phyloP scores from a whole-genome alignment of 1,140 invertebrate genomes.

The Cydia strobilella region DNA sequence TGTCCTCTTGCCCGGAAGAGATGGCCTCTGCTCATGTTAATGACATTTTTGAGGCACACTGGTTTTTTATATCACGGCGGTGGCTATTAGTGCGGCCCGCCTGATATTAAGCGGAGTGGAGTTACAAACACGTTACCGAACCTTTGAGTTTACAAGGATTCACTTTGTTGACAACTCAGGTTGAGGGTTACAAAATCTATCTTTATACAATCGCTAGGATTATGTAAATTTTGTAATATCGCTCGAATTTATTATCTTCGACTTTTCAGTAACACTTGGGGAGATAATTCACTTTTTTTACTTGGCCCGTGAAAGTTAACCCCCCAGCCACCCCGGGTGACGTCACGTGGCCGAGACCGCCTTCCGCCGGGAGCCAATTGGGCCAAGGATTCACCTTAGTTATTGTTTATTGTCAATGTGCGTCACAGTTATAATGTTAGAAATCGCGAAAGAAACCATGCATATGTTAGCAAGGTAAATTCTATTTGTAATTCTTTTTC shows the following conservation, averaged over 20 bases:
- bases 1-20: no score
- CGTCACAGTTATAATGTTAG: constrained; percentile 37
- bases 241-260: constrained; percentile 1
- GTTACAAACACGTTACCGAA: no score
- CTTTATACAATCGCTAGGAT: background rate
- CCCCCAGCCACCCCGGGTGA: constrained; percentile 6
- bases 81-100: no score
- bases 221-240: constrained; percentile 15
- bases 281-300: constrained; percentile 8
- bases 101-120: no score
- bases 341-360: constrained; percentile 2
- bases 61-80: no score
- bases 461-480: background rate
- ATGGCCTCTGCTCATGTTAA: no score
- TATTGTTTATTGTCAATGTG: constrained; percentile 45
- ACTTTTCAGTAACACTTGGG: constrained; percentile 10
- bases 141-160: no score
- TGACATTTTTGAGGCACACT: no score
- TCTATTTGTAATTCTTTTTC: background rate
- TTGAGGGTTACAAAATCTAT: background rate
- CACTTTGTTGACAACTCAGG: no score
- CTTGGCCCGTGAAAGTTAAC: constrained; percentile 2
- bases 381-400: constrained; percentile 36
- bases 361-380: constrained; percentile 20
- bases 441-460: constrained; percentile 29